phyloP scores from a whole-genome alignment of 2,888 invertebrate genomes.

The Cybosia mesomella region DNA sequence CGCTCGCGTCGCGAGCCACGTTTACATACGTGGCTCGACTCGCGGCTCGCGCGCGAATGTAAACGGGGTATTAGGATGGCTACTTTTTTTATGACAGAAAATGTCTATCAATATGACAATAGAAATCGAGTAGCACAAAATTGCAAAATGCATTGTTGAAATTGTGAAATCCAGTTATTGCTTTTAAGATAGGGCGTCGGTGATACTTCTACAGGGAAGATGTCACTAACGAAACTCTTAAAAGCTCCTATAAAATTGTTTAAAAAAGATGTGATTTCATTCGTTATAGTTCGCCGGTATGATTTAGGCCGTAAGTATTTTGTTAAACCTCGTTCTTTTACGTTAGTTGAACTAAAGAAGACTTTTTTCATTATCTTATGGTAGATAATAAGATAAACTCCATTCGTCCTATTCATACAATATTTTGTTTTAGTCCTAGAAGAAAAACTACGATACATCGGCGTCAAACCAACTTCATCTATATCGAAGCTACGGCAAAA shows the following conservation, averaged over 20 bases:
- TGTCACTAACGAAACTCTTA: slow-evolving; percentile 76
- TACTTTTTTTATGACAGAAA: not conserved
- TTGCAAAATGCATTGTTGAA: slow-evolving; percentile 16
- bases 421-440: slow-evolving; percentile 63
- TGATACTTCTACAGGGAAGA: slow-evolving; percentile 42
- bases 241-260: slow-evolving; percentile 73
- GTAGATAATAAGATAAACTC: too few relatives aligned
- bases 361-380: too few relatives aligned
- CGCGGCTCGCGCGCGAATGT: too few relatives aligned
- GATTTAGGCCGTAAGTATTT: slow-evolving; percentile 74
- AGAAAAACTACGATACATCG: slow-evolving; percentile 73
- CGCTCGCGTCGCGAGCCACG: too few relatives aligned
- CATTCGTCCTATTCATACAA: too few relatives aligned
- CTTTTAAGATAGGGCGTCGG: slow-evolving; percentile 27
- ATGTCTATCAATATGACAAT: slow-evolving; percentile 12
- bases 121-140: slow-evolving; percentile 10
- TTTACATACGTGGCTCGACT: too few relatives aligned
- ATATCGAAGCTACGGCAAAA: slow-evolving; percentile 75
- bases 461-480: slow-evolving; percentile 73
- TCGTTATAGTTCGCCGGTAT: slow-evolving; percentile 74
- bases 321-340: not conserved
- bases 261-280: slow-evolving; percentile 77
- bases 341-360: too few relatives aligned
- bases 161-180: slow-evolving; percentile 14
- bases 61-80: too few relatives aligned